A percentile compares a stretch with the other conserved stretches of the same genome.
These are phyloP conservation scores for Fulmarus glacialis DNA, from an alignment of 2,113 vertebrate species.

Conservation along the genomic window DNA sequence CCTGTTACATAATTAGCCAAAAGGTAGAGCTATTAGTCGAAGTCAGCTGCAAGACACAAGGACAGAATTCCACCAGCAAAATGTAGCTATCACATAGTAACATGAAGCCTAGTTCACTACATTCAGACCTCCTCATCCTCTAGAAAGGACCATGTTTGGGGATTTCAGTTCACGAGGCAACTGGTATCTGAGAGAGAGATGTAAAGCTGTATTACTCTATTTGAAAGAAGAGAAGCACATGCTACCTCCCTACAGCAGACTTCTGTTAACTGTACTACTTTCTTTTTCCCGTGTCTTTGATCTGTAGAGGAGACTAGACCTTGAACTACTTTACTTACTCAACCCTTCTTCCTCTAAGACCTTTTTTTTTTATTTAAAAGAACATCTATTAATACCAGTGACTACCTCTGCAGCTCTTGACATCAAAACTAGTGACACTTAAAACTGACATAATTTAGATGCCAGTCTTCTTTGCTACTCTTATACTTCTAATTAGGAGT, in stretches of 20 bases:
- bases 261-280: not conserved
- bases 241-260: not conserved
- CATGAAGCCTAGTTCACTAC: not conserved
- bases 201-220: not conserved
- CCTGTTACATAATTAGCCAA: not conserved
- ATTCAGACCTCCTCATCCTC: not conserved
- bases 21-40: not conserved
- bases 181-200: not conserved
- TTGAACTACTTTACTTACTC: slow-evolving; percentile 50
- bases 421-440: not conserved
- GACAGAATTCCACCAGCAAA: not conserved
- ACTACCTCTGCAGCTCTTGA: not conserved
- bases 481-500: not conserved
- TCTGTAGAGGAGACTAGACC: not conserved
- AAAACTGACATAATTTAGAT: not conserved
- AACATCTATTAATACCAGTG: not conserved
- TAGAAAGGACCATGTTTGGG: not conserved
- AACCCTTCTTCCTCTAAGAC: not conserved
- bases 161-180: not conserved
- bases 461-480: not conserved
- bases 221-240: not conserved
- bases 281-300: not conserved
- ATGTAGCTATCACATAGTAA: fast-evolving
- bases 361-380: not conserved
- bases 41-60: not conserved